Evolutionary conservation across 2,888 invertebrate species (phyloP).

Genomic region (Mallateleia sp.): DNA sequence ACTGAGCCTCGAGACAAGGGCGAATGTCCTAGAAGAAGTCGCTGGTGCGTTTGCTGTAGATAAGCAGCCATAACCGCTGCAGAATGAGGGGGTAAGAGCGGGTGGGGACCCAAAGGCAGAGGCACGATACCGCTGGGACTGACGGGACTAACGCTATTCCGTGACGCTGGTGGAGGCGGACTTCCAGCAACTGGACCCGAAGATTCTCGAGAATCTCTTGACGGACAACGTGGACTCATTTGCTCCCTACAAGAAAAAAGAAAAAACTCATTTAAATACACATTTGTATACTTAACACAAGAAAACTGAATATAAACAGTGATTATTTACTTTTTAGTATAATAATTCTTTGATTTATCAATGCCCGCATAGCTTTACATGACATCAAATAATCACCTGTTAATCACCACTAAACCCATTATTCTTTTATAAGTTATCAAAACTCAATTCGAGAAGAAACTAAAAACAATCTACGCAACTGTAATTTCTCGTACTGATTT

Average conservation of each 20-base stretch:
- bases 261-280: background rate
- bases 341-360: too few relatives aligned
- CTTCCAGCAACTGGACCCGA: constrained; percentile 93
- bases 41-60: constrained; percentile 93
- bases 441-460: too few relatives aligned
- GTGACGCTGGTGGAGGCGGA: constrained; percentile 91
- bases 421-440: too few relatives aligned
- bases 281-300: background rate
- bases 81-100: constrained; percentile 94
- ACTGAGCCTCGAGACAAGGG: constrained; percentile 91
- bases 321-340: too few relatives aligned
- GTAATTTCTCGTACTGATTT: background rate
- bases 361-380: too few relatives aligned
- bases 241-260: constrained; percentile 91
- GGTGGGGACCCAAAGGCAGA: constrained; percentile 92
- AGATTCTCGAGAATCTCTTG: constrained; percentile 93
- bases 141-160: constrained; percentile 90
- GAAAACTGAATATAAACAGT: too few relatives aligned
- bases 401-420: too few relatives aligned
- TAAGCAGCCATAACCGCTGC: constrained; percentile 95
- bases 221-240: constrained; percentile 94
- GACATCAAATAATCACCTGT: too few relatives aligned
- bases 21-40: constrained; percentile 92
- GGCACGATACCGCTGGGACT: constrained; percentile 93
- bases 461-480: background rate